Evolutionary conservation across 2,888 invertebrate species (phyloP).

Genomic region (Dolomedes plantarius): DNA sequence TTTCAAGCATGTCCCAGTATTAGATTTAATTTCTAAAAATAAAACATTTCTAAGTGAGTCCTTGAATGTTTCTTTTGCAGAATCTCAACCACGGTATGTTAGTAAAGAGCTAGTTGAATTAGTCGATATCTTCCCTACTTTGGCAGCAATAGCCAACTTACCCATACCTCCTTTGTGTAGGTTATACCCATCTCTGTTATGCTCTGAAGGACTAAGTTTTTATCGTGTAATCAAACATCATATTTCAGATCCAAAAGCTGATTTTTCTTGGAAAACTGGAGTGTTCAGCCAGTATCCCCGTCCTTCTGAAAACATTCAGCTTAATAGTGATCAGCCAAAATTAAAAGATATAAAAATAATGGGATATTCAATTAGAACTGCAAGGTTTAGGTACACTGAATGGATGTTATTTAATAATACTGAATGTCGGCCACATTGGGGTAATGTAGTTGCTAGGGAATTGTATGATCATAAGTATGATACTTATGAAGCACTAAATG

Average conservation of each 20-base stretch:
- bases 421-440: conserved; percentile 80
- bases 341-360: conserved; percentile 87
- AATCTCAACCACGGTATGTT: neutral
- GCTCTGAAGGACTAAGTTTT: conserved; percentile 87
- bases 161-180: conserved; percentile 80
- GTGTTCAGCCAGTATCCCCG: conserved; percentile 91
- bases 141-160: conserved; percentile 84
- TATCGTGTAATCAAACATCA: conserved; percentile 79
- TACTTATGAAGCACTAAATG: conserved; percentile 84
- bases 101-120: conserved; percentile 82
- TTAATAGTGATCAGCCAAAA: conserved; percentile 86
- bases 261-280: conserved; percentile 77
- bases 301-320: conserved; percentile 81
- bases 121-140: conserved; percentile 89
- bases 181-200: conserved; percentile 77
- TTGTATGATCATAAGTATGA: conserved; percentile 86
- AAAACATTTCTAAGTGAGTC: neutral
- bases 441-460: conserved; percentile 83
- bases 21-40: neutral
- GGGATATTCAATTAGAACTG: conserved; percentile 89
- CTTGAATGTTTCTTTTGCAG: neutral
- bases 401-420: conserved; percentile 85
- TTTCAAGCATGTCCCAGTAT: conserved; percentile 18
- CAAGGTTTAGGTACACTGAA: conserved; percentile 85
- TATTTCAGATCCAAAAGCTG: neutral